A percentile compares a stretch with the other conserved stretches of the same genome.
phyloP scores from a whole-genome alignment of 1,140 invertebrate genomes.

The Asbolus verrucosus region DNA sequence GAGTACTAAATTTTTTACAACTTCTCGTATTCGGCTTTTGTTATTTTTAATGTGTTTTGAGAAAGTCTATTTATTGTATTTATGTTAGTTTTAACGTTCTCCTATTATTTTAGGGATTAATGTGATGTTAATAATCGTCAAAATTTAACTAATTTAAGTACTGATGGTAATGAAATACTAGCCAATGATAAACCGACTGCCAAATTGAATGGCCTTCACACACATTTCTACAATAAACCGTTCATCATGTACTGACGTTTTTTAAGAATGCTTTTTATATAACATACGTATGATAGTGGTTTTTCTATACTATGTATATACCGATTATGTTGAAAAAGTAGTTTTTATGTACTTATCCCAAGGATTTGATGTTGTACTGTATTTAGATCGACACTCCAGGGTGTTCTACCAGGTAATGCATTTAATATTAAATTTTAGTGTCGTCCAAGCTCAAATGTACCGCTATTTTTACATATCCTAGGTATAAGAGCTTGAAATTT shows the following conservation, averaged over 20 bases:
- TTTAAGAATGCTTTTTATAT: conserved; percentile 27
- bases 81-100: conserved; percentile 28
- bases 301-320: conserved; percentile 34
- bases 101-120: conserved; percentile 37
- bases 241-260: conserved; percentile 8
- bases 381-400: background rate
- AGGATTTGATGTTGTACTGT: conserved; percentile 22
- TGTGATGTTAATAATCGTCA: conserved; percentile 40
- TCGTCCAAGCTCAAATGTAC: conserved; percentile 28
- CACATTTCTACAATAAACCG: conserved; percentile 13
- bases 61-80: conserved; percentile 33
- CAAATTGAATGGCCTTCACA: conserved; percentile 40
- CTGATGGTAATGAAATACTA: conserved; percentile 27
- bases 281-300: conserved; percentile 11
- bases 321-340: conserved; percentile 18
- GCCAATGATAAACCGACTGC: conserved; percentile 36
- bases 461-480: conserved; percentile 34
- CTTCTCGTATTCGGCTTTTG: conserved; percentile 8
- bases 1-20: conserved; percentile 80
- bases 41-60: conserved; percentile 3
- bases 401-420: conserved; percentile 26
- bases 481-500: conserved; percentile 29
- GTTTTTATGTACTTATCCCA: conserved; percentile 12
- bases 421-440: conserved; percentile 25
- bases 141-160: conserved; percentile 14